Evolutionary conservation across 2,888 invertebrate genomes (phyloP).

Genomic region (Spodoptera picta): DNA sequence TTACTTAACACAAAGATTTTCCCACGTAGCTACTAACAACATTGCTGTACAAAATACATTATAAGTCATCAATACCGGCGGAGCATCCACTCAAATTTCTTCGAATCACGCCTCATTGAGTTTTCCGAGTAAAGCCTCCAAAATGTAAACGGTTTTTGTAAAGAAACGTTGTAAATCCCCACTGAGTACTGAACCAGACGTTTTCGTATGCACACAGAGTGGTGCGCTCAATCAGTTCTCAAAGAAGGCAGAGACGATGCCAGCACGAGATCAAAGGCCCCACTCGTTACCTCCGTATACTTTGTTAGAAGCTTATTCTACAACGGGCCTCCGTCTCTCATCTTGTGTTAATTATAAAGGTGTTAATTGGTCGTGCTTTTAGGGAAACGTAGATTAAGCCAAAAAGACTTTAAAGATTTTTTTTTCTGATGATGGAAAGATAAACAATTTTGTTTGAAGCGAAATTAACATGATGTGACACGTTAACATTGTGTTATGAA

Average conservation of each 20-base stretch:
- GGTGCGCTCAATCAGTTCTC: conserved; percentile 85
- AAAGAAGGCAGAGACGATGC: conserved; percentile 79
- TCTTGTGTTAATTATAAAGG: conserved; percentile 36
- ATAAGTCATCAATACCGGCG: conserved; percentile 15
- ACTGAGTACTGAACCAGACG: conserved; percentile 67
- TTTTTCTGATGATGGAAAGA: no score
- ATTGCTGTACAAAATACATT: not conserved
- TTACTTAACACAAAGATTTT: no score
- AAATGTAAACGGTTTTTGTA: conserved; percentile 69
- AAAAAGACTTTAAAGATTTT: no score
- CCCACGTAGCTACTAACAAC: not conserved
- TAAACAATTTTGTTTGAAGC: no score
- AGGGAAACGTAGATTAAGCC: conserved; percentile 7
- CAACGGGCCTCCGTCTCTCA: conserved; percentile 38
- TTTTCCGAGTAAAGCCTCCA: conserved; percentile 60
- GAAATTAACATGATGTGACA: no score
- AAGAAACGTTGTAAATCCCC: conserved; percentile 74
- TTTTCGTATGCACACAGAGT: conserved; percentile 85
- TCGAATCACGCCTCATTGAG: conserved; percentile 48
- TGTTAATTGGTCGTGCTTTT: conserved; percentile 16
- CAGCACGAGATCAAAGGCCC: conserved; percentile 77
- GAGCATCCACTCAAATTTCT: conserved; percentile 23
- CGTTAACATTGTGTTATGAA: no score
- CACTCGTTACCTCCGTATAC: conserved; percentile 68
- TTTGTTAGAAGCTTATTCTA: conserved; percentile 56